Evolutionary conservation across 2,797 vertebrate species (phyloP), one percentile per base, ranked within the genome.

Genomic region (Notolabrus celidotus): DNA sequence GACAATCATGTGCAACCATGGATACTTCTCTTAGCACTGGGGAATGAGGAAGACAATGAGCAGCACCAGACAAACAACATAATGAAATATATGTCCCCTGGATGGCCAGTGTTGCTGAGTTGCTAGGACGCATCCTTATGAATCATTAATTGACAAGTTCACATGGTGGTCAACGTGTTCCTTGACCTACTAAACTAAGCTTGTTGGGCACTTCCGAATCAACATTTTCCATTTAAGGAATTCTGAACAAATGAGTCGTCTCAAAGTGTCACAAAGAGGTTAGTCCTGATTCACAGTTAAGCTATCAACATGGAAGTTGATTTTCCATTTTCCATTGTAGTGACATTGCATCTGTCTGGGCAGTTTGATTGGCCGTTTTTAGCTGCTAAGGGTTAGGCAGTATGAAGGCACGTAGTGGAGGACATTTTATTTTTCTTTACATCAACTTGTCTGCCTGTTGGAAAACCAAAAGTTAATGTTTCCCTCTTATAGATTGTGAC

Each of bases 11-110:
- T 61, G 83, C 61, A 69, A 10, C 86, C 86, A 89, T 74, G 86
- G 87, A 71, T 62, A 67, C 85, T 11, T 43, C 56, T 67, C 71
- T 67, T 66, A 67, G 73, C 75, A 74, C 63, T 31, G 53, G 61
- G 88, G 89, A 92, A 91, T 89, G 89, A 85, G 38, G 74, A 74
- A 79, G 86, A 90, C 87, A 91, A 87, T 85, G 72, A 77, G 78
- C 63, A 73, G 52, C 69, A 31, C 56, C 63, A 77, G 83, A 86
- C 85, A 81, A 86, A 85, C 86, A 83, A 76, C 70, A 77, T 79
- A 80, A 79, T 82, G 74, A 79, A 63, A 79, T 53, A 77, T 82
- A 59, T 87, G 58, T 61, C 61, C 45, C 65, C 39, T 55, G 33
- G 25, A 82, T 52, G 55, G 52, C 49, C 74, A 10, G 22, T 66